Evolutionary conservation across 2,888 invertebrate species (phyloP), one percentile per base, ranked within the genome.

Genomic region (Caenorhabditis angaria): DNA sequence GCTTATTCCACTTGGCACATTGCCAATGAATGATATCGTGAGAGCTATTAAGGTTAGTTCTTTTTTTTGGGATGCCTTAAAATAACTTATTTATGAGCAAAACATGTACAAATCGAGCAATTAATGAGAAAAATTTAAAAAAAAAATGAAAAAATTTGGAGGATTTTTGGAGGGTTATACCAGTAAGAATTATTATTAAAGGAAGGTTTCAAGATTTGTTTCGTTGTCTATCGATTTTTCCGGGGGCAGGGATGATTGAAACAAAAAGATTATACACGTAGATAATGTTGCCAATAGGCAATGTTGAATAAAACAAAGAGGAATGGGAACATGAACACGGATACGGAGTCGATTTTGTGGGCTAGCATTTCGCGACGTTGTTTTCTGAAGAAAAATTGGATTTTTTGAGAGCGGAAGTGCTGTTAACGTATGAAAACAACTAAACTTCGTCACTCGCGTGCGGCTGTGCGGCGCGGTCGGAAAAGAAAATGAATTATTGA

Each of bases 1-100:
- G 57, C 90, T 91, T 73, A 87, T 90, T 2, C 90, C 90, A 0
- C 87, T 91, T 20, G 90, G 90, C 0, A 91, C 91, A 0, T 78
- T 91, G 25, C 91, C 91, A 18, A 88, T 91, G 87, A 91, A 91
- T 79, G 88, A 88, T 20, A 90, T 90, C 1, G 86, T 88, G 14
- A 77, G 90, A 50, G 90, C 91, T 0, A 88, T 90, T 0, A 69
- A 85, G 76, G 87, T 85, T 2, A 22, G 76, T 59, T 47, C 25
- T 25, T 25, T 32, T 32, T 32, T 32, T 32, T n/a, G n/a, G n/a
- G n/a, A n/a, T n/a, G 20, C 58, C 41, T 53, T 24, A 27, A 53
- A 60, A 24, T n/a, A n/a, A n/a, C n/a, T 56, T 47, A 10, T 48
- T 48, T 14, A 48, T 20, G 48, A 18, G 48, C 4, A 48, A 48